phyloP scores from a whole-genome alignment of 2,888 invertebrate genomes.

The Phengaris arion region DNA sequence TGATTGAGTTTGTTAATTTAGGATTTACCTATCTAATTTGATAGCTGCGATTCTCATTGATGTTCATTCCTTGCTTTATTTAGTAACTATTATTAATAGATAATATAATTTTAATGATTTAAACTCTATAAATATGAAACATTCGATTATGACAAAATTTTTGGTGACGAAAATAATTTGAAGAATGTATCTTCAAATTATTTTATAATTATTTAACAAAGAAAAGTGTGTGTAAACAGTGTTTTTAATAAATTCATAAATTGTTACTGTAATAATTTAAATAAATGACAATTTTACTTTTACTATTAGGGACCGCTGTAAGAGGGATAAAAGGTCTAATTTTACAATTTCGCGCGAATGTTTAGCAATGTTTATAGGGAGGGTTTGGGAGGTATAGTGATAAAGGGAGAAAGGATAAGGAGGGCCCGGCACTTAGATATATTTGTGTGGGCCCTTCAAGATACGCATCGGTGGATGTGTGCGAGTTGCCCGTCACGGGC shows the following conservation, averaged over 20 bases:
- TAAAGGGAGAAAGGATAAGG: constrained; percentile 69
- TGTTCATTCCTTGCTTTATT: neutral
- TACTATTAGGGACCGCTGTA: constrained; percentile 65
- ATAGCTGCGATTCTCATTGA: neutral
- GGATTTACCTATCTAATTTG: neutral
- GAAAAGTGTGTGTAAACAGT: too few relatives aligned
- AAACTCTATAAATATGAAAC: too few relatives aligned
- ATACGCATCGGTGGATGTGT: constrained; percentile 58
- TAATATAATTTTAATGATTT: neutral
- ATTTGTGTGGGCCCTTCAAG: constrained; percentile 65
- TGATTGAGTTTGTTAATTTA: neutral
- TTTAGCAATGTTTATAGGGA: constrained; percentile 74
- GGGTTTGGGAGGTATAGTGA: constrained; percentile 58
- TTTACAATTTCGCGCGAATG: constrained; percentile 72
- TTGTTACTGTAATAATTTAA: neutral
- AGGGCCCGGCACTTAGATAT: constrained; percentile 73
- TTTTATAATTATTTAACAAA: too few relatives aligned
- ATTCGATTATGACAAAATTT: too few relatives aligned
- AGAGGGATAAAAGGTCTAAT: constrained; percentile 63
- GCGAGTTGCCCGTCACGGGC: constrained; percentile 53
- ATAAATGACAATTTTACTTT: constrained; percentile 39
- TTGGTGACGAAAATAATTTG: too few relatives aligned
- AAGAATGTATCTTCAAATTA: too few relatives aligned
- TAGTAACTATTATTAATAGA: neutral
- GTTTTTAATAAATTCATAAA: neutral